Evolutionary conservation across 1,140 invertebrate species (phyloP), one percentile per base, ranked within the genome.

Genomic region (Dreissena rostriformis): DNA sequence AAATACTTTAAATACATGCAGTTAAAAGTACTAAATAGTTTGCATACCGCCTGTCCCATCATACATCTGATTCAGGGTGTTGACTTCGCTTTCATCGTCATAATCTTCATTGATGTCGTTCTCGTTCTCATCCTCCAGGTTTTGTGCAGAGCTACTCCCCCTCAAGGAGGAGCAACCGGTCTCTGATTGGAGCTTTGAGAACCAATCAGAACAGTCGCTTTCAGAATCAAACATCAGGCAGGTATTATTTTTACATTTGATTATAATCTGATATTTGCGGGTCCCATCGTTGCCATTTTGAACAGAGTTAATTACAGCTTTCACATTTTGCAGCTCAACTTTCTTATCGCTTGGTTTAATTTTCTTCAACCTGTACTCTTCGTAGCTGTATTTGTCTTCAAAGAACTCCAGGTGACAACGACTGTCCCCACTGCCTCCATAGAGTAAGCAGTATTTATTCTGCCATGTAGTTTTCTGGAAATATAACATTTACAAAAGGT

Each of bases 401-500:
- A 51, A 81, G 12, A 81, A 15, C 73, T 72, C 79, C 70, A 81
- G 51, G 29, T 73, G 73, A 49, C 53, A 53, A 73, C 73, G 67
- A 7, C 24, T 55, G 49, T 81, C 79, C 26, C 39, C 29, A 15
- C 68, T 73, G 26, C 51, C 24, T n/a, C 66, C 49, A 57, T 81
- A 29, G 22, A 81, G 55, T 12, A 72, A 15, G 26, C 79, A 72
- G 51, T 71, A 81, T 49, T 55, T 81, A 5, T 24, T 52, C 15
- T 72, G 68, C 79, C 79, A 81, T 65, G 79, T 4, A 51, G 70
- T 15, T 73, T 81, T 81, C 79, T 81, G 70, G n/a, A 81, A 73
- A 65, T 22, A 68, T 68, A 68, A 68, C 5, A 68, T 17, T 7
- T 8, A 8, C 39, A 39, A 39, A 39, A 5, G 2, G 39, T 8